These are phyloP conservation scores for Thamnophis sirtalis DNA, from an alignment of 2,113 vertebrate genomes.

Conservation along the genomic window DNA sequence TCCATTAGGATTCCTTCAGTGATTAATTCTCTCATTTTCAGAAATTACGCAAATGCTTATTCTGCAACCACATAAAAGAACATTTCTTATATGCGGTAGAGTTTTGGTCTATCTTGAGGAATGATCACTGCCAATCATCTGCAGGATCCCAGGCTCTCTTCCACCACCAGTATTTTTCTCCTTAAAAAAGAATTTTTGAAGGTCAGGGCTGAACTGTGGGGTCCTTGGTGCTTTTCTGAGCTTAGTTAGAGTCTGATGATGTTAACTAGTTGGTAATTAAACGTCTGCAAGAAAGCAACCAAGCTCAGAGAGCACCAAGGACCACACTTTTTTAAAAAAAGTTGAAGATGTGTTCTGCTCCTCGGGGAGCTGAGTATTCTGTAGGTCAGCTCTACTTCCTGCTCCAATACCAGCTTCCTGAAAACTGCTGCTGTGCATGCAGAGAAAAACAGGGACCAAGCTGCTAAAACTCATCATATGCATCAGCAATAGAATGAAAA, in stretches of 20 bases:
- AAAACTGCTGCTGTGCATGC: neutral
- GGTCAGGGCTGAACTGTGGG: neutral
- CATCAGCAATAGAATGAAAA: neutral
- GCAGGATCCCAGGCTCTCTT: neutral
- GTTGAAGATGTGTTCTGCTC: neutral
- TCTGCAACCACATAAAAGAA: neutral
- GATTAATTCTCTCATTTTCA: neutral
- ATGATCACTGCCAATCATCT: neutral
- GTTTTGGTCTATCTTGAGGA: neutral
- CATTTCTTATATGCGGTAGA: neutral
- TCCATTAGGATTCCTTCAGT: neutral
- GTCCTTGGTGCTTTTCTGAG: neutral
- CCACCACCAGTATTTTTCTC: neutral
- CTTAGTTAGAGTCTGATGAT: neutral
- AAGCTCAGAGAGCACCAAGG: neutral
- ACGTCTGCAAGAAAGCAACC: neutral
- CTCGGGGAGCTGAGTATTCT: neutral
- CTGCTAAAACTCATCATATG: neutral
- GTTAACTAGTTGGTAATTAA: neutral
- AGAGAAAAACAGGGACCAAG: neutral
- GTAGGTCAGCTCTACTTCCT: neutral
- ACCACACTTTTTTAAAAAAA: neutral
- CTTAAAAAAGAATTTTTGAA: neutral
- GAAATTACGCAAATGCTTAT: neutral
- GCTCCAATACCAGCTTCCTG: neutral